Base-by-base conservation (phyloP, 2,113 vertebrate species). In the Pedetes capensis region DNA sequence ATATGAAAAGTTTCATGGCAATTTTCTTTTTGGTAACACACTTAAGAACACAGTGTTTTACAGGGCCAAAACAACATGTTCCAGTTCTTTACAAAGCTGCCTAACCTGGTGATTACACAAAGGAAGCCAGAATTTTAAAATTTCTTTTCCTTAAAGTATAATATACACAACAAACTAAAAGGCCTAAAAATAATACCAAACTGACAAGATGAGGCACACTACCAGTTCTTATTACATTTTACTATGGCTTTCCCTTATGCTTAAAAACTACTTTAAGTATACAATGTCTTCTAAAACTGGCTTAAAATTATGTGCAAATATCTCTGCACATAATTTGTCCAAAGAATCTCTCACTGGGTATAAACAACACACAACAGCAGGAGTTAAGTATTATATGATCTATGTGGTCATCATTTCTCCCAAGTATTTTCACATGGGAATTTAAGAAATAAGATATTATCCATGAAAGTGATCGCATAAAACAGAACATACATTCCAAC, bases 111-210 rank as follows among this genome's bases (percentile, higher is more conserved):
- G 39, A 94, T 83, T 84, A 94, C 1, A 92, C 55, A 91, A 81
- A 68, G 55, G 34, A 92, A 76, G 51, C 49, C 59, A 89, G 37
- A 55, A 69, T 63, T 84, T 80, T n/a, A 6, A 59, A 68, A 61
- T 44, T 76, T 68, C 25, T 78, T 87, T 11, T 76, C 23, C 87
- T 78, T 79, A 89, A 93, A 85, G 18, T 85, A 64, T 83, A 80
- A 72, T n/a, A 87, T 82, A 79, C 83, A 37, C 27, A 83, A 93
- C 18, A 89, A 75, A 91, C 80, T 72, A 89, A 87, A 86, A 71
- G 23, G 6, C 39, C 61, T 63, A 93, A 84, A 92, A 88, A 92
- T 63, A 91, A 44, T 63, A 88, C 3, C 29, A 90, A 93, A 68
- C 9, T 93, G 37, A 88, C 23, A 71, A 93, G 88, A 0, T 57